Conservation (phyloP, 2,113 vertebrate species). For the Podarcis cretensis region DNA sequence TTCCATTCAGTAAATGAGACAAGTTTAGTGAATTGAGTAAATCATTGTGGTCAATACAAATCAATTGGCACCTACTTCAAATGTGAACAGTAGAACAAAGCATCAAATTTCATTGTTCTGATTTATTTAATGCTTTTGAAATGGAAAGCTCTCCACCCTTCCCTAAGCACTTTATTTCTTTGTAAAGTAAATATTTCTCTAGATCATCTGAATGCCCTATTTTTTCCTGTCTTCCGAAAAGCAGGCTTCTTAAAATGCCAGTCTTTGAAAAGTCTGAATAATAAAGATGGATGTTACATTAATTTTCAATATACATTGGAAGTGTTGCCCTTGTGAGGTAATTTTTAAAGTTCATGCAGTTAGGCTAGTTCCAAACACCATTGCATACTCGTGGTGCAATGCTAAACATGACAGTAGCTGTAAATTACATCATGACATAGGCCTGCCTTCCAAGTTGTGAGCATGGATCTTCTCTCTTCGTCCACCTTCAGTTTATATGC, state of each 20-base stretch:
- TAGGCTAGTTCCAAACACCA: constrained; percentile 21
- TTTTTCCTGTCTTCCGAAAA: background rate
- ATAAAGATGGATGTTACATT: background rate
- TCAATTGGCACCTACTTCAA: background rate
- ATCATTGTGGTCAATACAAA: background rate
- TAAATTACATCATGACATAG: background rate
- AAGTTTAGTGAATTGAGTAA: constrained; percentile 21
- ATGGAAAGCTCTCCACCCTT: constrained; percentile 21
- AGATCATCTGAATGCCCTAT: constrained; percentile 12
- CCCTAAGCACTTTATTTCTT: background rate
- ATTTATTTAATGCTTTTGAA: constrained; percentile 25
- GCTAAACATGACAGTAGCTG: background rate
- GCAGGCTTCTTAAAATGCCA: constrained; percentile 23
- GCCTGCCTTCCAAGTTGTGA: too few species aligned
- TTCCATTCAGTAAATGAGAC: constrained; percentile 42
- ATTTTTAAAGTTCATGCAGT: constrained; percentile 25
- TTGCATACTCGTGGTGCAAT: constrained; percentile 39
- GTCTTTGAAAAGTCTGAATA: constrained; percentile 12
- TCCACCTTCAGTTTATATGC: background rate
- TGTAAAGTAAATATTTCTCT: constrained; percentile 17
- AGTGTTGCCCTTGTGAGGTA: constrained; percentile 25
- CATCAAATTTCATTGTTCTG: background rate
- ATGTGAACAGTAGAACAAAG: constrained; percentile 20
- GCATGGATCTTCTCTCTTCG: background rate
- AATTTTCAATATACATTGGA: constrained; percentile 27